A percentile compares a stretch with the other conserved stretches of the same genome.
Evolutionary conservation across 2,888 invertebrate species (phyloP).

Genomic region (Homarus gammarus): DNA sequence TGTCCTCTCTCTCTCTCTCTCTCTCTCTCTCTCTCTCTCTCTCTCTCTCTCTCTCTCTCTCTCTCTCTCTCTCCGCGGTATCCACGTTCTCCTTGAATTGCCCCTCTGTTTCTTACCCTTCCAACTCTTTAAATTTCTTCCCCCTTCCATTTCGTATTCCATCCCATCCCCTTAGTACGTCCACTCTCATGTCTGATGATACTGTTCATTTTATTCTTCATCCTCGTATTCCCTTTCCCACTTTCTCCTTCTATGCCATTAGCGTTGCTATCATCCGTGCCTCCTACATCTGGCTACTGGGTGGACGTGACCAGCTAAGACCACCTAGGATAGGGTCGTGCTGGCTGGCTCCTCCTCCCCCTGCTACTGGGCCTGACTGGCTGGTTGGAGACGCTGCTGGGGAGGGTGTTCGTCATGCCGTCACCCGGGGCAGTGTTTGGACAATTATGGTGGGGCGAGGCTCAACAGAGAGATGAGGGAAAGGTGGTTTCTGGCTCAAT

Average conservation of each 20-base stretch:
- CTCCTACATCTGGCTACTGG: too few species aligned
- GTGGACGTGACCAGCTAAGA: too few species aligned
- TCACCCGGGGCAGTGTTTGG: background rate
- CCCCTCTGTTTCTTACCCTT: background rate
- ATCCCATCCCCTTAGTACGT: background rate
- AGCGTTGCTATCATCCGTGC: background rate
- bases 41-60: background rate
- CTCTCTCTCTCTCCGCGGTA: background rate
- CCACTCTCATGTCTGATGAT: too few species aligned
- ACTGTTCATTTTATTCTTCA: background rate
- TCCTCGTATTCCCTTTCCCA: background rate
- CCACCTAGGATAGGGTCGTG: too few species aligned
- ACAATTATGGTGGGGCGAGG: background rate
- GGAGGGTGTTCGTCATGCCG: background rate
- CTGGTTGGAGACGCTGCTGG: background rate
- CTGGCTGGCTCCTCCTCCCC: conserved; percentile 2
- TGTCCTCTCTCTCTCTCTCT: background rate
- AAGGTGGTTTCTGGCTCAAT: background rate
- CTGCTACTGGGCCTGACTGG: background rate
- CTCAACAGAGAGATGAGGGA: background rate
- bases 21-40: background rate
- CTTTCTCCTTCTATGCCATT: background rate
- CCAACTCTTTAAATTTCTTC: too few species aligned
- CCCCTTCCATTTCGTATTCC: background rate
- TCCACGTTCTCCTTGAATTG: background rate